phyloP scores from a whole-genome alignment of 2,888 invertebrate genomes.

The Tanaodytes sp. region DNA sequence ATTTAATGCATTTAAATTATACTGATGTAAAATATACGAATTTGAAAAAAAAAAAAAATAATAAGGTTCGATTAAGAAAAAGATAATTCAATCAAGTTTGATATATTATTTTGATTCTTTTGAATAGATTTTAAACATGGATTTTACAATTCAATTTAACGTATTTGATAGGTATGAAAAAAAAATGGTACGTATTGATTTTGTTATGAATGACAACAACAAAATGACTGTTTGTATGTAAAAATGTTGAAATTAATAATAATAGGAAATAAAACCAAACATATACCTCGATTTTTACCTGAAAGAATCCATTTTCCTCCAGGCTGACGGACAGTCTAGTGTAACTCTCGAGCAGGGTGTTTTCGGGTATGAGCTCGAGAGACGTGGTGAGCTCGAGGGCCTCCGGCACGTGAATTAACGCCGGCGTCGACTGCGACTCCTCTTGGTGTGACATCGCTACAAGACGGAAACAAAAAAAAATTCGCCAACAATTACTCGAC shows the following conservation, averaged over 20 bases:
- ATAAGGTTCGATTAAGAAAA: too few relatives aligned
- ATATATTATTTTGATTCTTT: too few relatives aligned
- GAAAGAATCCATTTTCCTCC: constrained; percentile 86
- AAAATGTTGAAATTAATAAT: neutral
- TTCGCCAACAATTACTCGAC: constrained; percentile 31
- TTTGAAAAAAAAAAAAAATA: too few relatives aligned
- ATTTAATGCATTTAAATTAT: too few relatives aligned
- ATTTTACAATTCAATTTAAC: too few relatives aligned
- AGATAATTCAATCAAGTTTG: too few relatives aligned
- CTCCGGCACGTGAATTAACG: constrained; percentile 82
- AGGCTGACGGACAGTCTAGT: constrained; percentile 90
- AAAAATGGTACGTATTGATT: too few relatives aligned
- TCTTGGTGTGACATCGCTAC: constrained; percentile 87
- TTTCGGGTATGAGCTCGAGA: constrained; percentile 89
- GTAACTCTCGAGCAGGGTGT: constrained; percentile 88
- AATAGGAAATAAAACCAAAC: constrained; percentile 21
- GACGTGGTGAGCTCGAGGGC: constrained; percentile 77
- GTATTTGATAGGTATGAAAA: too few relatives aligned
- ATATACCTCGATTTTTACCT: constrained; percentile 72
- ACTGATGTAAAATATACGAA: too few relatives aligned
- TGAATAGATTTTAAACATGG: too few relatives aligned
- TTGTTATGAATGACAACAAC: too few relatives aligned
- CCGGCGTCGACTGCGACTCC: constrained; percentile 92
- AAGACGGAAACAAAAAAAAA: too few relatives aligned
- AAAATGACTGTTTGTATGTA: neutral